These are phyloP conservation scores for Gallinago nigripennis DNA, from an alignment of 2,797 vertebrate genomes.

Conservation along the genomic window DNA sequence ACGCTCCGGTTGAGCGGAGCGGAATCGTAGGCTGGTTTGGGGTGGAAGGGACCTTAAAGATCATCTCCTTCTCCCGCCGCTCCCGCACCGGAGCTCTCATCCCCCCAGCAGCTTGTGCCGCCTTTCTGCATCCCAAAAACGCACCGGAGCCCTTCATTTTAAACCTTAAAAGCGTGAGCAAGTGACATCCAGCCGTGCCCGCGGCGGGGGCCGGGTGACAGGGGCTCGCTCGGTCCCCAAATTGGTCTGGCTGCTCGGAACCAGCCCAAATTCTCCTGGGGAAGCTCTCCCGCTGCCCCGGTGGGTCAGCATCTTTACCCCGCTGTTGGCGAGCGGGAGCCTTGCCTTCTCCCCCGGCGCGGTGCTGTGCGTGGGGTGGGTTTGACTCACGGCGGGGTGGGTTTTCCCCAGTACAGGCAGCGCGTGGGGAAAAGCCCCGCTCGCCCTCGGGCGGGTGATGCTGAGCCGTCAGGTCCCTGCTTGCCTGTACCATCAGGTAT, in stretches of 20 bases:
- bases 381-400: background rate
- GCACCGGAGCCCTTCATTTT: background rate
- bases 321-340: rapidly evolving
- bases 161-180: background rate
- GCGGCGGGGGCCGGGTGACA: background rate
- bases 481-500: rapidly evolving
- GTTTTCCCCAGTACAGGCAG: rapidly evolving
- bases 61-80: no score
- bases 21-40: background rate
- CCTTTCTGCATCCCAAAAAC: background rate
- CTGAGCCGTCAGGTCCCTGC: rapidly evolving
- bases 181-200: background rate
- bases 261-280: rapidly evolving
- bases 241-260: background rate
- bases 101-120: background rate
- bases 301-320: rapidly evolving
- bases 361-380: rapidly evolving
- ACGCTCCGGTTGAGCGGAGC: no score
- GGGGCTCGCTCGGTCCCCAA: rapidly evolving
- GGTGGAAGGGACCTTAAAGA: background rate
- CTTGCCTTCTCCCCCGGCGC: rapidly evolving
- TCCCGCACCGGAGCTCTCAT: background rate
- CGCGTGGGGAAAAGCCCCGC: rapidly evolving
- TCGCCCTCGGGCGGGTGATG: rapidly evolving
- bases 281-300: rapidly evolving